Conservation (phyloP, 1,140 invertebrate species). For the Zaprionus gabonicus region DNA sequence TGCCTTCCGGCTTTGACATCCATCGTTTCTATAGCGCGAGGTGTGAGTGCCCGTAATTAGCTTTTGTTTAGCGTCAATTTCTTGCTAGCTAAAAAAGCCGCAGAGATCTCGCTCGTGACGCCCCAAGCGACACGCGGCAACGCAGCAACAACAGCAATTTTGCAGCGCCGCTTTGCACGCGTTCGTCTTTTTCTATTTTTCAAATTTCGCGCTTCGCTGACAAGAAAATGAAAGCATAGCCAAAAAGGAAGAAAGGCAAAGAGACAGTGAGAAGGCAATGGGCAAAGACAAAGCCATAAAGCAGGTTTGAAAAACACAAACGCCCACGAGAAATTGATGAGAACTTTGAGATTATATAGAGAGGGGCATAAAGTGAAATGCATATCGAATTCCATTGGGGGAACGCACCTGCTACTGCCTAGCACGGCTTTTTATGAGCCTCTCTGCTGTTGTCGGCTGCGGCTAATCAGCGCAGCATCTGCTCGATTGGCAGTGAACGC, state of each 20-base stretch:
- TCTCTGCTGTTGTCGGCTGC: background rate
- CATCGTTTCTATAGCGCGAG: constrained; percentile 18
- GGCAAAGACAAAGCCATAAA: constrained; percentile 1
- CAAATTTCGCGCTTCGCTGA: constrained; percentile 57
- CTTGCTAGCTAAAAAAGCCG: constrained; percentile 31
- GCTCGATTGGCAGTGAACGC: constrained; percentile 54
- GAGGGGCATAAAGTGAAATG: constrained; percentile 23
- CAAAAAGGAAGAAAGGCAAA: constrained; percentile 13
- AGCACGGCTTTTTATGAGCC: constrained; percentile 21
- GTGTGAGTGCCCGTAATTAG: constrained; percentile 52
- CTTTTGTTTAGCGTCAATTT: constrained; percentile 59
- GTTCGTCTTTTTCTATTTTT: constrained; percentile 32
- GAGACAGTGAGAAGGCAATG: background rate
- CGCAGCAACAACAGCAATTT: constrained; percentile 32
- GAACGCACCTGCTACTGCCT: background rate
- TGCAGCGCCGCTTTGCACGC: constrained; percentile 8
- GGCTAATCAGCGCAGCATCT: constrained; percentile 53
- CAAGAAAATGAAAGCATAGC: constrained; percentile 34
- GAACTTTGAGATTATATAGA: constrained; percentile 8
- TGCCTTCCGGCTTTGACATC: constrained; percentile 48
- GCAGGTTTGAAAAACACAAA: constrained; percentile 26
- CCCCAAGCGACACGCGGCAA: constrained; percentile 15
- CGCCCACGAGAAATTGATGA: constrained; percentile 10
- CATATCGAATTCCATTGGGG: background rate
- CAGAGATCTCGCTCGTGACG: background rate